phyloP scores from a whole-genome alignment of 2,113 vertebrate species.

The Hippopotamus amphibius region DNA sequence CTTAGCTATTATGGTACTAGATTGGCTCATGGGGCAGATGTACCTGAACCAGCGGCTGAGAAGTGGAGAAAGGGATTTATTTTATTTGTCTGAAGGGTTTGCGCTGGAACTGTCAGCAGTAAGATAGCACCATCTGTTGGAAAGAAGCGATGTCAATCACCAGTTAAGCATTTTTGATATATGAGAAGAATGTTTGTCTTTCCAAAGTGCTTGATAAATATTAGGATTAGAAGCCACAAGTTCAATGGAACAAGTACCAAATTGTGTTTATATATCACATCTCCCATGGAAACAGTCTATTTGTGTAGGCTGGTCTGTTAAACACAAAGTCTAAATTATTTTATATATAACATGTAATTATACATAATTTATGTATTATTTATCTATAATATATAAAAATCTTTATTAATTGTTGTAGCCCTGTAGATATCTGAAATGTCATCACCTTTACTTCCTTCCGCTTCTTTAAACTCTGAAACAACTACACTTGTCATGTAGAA shows the following conservation, averaged over 20 bases:
- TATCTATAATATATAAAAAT: not conserved
- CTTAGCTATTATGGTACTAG: not conserved
- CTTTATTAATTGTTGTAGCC: not conserved
- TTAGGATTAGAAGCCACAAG: not conserved
- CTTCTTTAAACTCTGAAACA: slow-evolving; percentile 14
- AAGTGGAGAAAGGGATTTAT: not conserved
- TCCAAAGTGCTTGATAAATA: not conserved
- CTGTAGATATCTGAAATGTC: not conserved
- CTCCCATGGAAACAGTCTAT: not conserved
- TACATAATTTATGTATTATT: not conserved
- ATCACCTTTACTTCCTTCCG: not conserved
- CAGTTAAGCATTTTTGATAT: not conserved
- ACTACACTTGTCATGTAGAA: not conserved
- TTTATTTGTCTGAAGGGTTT: not conserved
- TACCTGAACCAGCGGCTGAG: not conserved
- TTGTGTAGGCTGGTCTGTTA: not conserved
- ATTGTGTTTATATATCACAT: not conserved
- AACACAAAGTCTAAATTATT: not conserved
- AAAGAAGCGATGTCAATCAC: slow-evolving; percentile 32
- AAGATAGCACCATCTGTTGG: slow-evolving; percentile 51
- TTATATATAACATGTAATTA: not conserved
- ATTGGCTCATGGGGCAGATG: not conserved
- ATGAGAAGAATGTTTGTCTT: not conserved
- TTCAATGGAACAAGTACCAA: not conserved
- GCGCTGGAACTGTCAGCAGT: not conserved